phyloP scores from a whole-genome alignment of 2,797 vertebrate genomes.

The Labeo calbasu region DNA sequence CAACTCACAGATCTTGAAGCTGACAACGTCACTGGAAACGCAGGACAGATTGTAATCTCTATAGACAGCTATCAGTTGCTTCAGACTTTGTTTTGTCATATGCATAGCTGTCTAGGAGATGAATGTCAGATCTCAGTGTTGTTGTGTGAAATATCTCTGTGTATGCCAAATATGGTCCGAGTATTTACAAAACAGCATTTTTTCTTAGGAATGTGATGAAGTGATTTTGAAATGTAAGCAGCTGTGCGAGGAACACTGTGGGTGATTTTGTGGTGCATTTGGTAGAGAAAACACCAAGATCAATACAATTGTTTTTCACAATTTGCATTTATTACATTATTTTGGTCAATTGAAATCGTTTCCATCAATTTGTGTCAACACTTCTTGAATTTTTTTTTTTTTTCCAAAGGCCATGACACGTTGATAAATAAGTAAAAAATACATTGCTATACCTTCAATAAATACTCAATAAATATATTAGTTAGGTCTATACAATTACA shows the following conservation, averaged over 20 bases:
- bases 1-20: slow-evolving; percentile 21
- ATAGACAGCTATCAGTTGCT: not conserved
- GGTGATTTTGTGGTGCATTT: not conserved
- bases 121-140: slow-evolving; percentile 25
- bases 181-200: slow-evolving; percentile 47
- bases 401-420: slow-evolving; percentile 72
- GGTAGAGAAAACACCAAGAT: not conserved
- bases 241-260: not conserved
- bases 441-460: slow-evolving; percentile 80
- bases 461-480: slow-evolving; percentile 86
- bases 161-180: slow-evolving; percentile 10
- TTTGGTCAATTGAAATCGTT: slow-evolving; percentile 78
- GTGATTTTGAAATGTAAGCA: slow-evolving; percentile 16
- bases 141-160: slow-evolving; percentile 25
- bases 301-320: slow-evolving; percentile 55
- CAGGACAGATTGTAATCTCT: slow-evolving; percentile 7
- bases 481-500: slow-evolving; percentile 75
- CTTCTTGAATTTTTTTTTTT: slow-evolving; percentile 63
- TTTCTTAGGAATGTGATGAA: slow-evolving; percentile 9
- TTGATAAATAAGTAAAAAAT: slow-evolving; percentile 87
- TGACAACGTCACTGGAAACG: not conserved
- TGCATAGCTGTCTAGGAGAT: slow-evolving; percentile 9
- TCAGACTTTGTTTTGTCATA: not conserved
- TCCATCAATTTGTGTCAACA: slow-evolving; percentile 67
- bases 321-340: slow-evolving; percentile 75